phyloP scores from a whole-genome alignment of 2,797 vertebrate genomes.

The Orientallactaga sibirica region DNA sequence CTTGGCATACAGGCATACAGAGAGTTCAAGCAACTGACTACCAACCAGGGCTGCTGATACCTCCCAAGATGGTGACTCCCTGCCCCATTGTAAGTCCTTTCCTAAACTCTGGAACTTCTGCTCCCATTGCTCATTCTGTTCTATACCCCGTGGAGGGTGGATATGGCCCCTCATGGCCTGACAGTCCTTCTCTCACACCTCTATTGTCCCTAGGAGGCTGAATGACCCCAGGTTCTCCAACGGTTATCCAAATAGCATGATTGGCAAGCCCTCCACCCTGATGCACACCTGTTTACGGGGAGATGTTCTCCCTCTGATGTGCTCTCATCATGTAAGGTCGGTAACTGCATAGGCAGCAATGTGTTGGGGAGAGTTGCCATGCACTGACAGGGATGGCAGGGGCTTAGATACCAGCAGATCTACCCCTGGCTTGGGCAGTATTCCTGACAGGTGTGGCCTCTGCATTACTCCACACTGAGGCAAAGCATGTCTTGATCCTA shows the following conservation, averaged over 20 bases:
- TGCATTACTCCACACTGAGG: background rate
- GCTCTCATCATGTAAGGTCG: background rate
- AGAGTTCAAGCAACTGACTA: background rate
- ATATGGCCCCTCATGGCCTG: background rate
- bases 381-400: background rate
- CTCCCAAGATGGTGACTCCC: background rate
- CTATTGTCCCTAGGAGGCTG: background rate
- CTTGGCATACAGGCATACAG: background rate
- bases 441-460: background rate
- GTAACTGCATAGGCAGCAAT: background rate
- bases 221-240: background rate
- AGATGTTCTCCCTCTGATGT: background rate
- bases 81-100: background rate
- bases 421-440: background rate
- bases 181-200: background rate
- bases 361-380: background rate
- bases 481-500: background rate
- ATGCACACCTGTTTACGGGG: background rate
- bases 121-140: background rate
- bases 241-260: background rate
- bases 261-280: background rate
- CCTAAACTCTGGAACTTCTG: background rate
- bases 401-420: background rate
- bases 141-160: background rate
- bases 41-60: background rate